Conservation (phyloP, 2,888 invertebrate species). For the Meandrusa payeni region DNA sequence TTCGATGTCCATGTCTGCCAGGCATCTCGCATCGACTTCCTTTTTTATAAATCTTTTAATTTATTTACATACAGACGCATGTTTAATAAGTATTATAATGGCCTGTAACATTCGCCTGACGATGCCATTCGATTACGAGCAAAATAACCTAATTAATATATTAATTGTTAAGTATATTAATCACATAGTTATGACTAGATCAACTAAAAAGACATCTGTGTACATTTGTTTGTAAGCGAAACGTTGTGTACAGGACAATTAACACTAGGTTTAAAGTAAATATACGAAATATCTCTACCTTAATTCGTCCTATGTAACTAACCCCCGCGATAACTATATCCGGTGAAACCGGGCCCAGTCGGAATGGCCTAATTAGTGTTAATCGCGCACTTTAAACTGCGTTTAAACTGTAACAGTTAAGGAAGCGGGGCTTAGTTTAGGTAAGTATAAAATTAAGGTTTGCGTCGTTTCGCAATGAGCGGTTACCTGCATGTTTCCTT, state of each 20-base stretch:
- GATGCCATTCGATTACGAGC: no score
- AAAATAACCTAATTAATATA: no score
- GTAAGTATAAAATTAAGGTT: conserved; percentile 22
- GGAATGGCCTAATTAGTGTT: conserved; percentile 26
- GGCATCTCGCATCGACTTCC: no score
- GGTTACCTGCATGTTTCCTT: conserved; percentile 9
- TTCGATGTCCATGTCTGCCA: no score
- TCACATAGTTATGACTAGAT: no score
- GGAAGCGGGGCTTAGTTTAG: conserved; percentile 21
- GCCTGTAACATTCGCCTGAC: no score
- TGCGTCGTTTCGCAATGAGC: conserved; percentile 12
- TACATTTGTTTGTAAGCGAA: no score
- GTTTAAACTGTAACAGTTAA: conserved; percentile 30
- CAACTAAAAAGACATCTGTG: no score
- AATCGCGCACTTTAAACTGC: conserved; percentile 26
- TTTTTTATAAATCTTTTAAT: no score
- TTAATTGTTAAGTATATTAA: no score
- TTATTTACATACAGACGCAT: no score
- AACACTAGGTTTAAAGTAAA: conserved; percentile 1
- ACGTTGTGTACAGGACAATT: neutral
- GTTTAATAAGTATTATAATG: no score
- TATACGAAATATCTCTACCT: conserved; percentile 19
- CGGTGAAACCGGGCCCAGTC: conserved; percentile 27
- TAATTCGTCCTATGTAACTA: conserved; percentile 21
- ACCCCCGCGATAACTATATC: conserved; percentile 25